These are phyloP conservation scores for Actenoides hombroni DNA, from an alignment of 2,113 vertebrate genomes.

Conservation along the genomic window DNA sequence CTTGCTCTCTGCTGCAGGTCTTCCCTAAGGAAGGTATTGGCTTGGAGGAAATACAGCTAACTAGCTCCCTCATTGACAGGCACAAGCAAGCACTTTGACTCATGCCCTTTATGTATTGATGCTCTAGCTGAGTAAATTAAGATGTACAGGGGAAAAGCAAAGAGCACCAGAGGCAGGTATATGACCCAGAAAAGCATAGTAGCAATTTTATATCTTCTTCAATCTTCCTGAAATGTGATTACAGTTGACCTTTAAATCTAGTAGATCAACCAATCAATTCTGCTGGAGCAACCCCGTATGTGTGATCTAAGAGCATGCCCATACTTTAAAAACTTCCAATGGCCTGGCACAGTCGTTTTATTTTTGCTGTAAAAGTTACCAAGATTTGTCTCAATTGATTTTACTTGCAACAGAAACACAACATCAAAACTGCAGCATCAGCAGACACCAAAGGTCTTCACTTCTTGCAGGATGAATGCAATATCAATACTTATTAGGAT, in stretches of 20 bases:
- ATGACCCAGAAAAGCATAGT: background rate
- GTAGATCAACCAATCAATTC: slow-evolving; percentile 58
- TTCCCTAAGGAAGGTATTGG: background rate
- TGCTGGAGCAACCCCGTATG: background rate
- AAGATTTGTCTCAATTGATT: slow-evolving; percentile 77
- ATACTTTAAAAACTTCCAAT: background rate
- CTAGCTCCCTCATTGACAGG: slow-evolving; percentile 7
- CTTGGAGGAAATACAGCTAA: slow-evolving; percentile 17
- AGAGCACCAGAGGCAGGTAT: background rate
- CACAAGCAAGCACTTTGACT: slow-evolving; percentile 26
- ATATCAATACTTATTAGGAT: slow-evolving; percentile 81
- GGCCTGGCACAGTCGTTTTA: slow-evolving; percentile 3
- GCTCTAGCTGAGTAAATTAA: slow-evolving; percentile 44
- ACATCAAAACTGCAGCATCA: slow-evolving; percentile 72
- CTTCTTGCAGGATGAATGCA: slow-evolving; percentile 75
- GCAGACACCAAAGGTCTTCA: slow-evolving; percentile 74
- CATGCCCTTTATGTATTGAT: slow-evolving; percentile 55
- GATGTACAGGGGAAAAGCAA: slow-evolving; percentile 37
- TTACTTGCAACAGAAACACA: slow-evolving; percentile 72
- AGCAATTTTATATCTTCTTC: slow-evolving; percentile 48
- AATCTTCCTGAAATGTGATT: slow-evolving; percentile 63
- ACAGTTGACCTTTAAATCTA: slow-evolving; percentile 74
- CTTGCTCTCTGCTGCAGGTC: background rate
- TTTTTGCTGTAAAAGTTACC: slow-evolving; percentile 64
- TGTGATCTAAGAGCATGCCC: background rate